Evolutionary conservation across 64 coral and sea anemone genomes (phyloP), one percentile per base, ranked within the genome.

Genomic region (Trachythela sp.): DNA sequence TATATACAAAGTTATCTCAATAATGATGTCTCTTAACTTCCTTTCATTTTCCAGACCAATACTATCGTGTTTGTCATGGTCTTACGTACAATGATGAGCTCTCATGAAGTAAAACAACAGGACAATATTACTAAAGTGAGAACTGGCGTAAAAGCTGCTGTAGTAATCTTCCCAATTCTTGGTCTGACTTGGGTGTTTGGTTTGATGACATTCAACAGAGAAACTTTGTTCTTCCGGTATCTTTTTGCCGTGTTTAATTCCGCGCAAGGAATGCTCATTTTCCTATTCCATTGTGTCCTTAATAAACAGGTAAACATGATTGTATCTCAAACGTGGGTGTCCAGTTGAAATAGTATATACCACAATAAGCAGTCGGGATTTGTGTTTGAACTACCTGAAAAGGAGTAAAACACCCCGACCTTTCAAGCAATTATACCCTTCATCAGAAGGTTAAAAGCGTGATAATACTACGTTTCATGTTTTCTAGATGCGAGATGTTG

Each of bases 201-300:
- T 36, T 80, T 80, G 33, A 80, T 80, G 75, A 80, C 75, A 80
- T 80, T 80, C 30, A 80, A 80, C 75, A 80, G 75, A 39, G 75
- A 80, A 39, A 80, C 75, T 17, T 80, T 80, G 9, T 0, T 80
- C 20, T 80, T 80, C 30, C 31, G 75, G 8, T 80, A 80, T 80
- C 75, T 80, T 15, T 80, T 80, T 80, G 75, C 75, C 33, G 75
- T 80, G 75, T 80, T 80, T 18, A 80, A 80, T 37, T 35, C 75
- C 30, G 37, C 33, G 13, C 75, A 80, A 80, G 75, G 75, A 10
- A 80, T 80, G 75, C 75, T 80, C 30, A 80, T 80, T 80, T 80
- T 80, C 75, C 75, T 80, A 8, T 80, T 80, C 37, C 75, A 80
- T 35, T 80, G 75, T 22, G 75, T 80, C 30, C 32, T 80, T 10